A percentile compares a stretch with the other conserved stretches of the same genome.
phyloP scores from a whole-genome alignment of 2,888 invertebrate genomes.

The Pristionchus japonicus region DNA sequence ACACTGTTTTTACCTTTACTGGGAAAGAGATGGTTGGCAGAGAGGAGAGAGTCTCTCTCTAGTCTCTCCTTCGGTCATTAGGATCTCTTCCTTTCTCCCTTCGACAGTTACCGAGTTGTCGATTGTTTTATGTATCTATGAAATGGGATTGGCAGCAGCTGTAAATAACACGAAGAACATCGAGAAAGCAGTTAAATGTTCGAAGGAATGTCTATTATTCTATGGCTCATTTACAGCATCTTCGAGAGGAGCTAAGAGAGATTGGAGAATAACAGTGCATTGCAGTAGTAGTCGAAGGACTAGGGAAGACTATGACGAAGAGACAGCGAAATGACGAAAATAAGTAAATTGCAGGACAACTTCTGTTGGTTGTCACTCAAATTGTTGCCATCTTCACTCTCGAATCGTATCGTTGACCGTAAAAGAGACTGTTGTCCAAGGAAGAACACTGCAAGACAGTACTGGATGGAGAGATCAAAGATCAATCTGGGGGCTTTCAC shows the following conservation, averaged over 20 bases:
- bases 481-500: not conserved
- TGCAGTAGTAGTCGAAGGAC: not conserved
- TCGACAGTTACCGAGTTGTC: not conserved
- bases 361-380: not conserved
- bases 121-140: not conserved
- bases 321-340: not conserved
- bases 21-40: constrained; percentile 23
- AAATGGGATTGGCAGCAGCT: not conserved
- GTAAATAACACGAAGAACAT: not conserved
- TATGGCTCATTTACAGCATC: constrained; percentile 23
- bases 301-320: not conserved
- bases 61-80: not conserved
- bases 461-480: not conserved
- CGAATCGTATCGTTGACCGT: constrained; percentile 21
- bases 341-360: constrained; percentile 13
- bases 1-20: not conserved
- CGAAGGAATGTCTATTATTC: constrained; percentile 19
- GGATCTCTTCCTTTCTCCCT: not conserved
- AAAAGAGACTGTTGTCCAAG: not conserved
- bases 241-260: not conserved
- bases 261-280: not conserved
- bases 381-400: constrained; percentile 17
- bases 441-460: not conserved
- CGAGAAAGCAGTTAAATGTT: not conserved
- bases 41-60: not conserved